These are phyloP conservation scores for Metellina segmentata DNA, from an alignment of 2,888 invertebrate species.

Conservation along the genomic window DNA sequence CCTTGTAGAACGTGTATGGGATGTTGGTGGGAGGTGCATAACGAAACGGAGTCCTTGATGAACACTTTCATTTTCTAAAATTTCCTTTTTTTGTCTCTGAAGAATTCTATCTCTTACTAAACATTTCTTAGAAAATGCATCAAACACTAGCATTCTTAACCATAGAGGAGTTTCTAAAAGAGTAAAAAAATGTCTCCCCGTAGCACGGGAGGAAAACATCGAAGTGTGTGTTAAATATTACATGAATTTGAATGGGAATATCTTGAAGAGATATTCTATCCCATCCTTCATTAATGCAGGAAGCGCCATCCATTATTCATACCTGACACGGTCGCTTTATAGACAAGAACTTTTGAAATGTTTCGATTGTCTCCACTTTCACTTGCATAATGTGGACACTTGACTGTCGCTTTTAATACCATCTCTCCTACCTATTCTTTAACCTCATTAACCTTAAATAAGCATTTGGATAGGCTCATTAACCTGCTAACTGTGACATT, in stretches of 20 bases:
- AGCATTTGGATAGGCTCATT: background rate
- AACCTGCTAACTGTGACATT: background rate
- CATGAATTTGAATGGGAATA: slow-evolving; percentile 33
- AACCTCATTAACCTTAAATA: background rate
- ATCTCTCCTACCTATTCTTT: background rate
- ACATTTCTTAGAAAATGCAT: too few species aligned
- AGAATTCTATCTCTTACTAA: too few species aligned
- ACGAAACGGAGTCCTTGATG: too few species aligned
- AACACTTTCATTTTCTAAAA: too few species aligned
- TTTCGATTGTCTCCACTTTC: slow-evolving; percentile 54
- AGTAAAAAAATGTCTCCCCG: too few species aligned
- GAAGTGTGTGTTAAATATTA: slow-evolving; percentile 22
- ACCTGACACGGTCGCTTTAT: slow-evolving; percentile 34
- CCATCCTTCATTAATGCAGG: slow-evolving; percentile 33
- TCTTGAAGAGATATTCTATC: slow-evolving; percentile 1
- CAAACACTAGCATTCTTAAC: too few species aligned
- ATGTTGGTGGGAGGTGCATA: too few species aligned
- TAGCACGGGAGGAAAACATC: too few species aligned
- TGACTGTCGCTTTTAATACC: slow-evolving; percentile 44
- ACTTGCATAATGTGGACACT: slow-evolving; percentile 29
- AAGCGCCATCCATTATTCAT: slow-evolving; percentile 46
- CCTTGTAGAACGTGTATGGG: too few species aligned
- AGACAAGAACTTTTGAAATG: slow-evolving; percentile 57
- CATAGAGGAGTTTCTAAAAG: too few species aligned
- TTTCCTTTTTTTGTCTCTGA: too few species aligned